These are phyloP conservation scores for Loris lydekkerianus DNA, from an alignment of 2,797 vertebrate genomes.

Conservation along the genomic window DNA sequence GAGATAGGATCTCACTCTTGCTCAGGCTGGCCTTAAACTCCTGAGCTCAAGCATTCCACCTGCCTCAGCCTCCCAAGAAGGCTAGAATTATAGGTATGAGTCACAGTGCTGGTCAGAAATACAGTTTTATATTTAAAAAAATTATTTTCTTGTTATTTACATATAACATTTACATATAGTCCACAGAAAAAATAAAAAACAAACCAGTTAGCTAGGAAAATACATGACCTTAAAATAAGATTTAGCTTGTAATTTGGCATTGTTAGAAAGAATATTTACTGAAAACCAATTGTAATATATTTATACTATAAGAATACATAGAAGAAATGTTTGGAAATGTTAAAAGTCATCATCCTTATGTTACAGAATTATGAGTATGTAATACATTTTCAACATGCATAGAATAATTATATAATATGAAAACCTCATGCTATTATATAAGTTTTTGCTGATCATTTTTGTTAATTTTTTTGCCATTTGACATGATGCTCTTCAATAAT, in stretches of 20 bases:
- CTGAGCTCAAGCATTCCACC: too few species aligned
- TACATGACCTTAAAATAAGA: neutral
- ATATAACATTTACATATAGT: neutral
- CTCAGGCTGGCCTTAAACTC: too few species aligned
- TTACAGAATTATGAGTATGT: neutral
- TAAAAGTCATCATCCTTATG: neutral
- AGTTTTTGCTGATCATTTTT: neutral
- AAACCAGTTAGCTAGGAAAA: neutral
- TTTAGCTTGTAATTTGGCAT: neutral
- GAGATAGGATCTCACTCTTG: too few species aligned
- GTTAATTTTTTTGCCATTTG: neutral
- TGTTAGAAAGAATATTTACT: neutral
- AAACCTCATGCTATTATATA: neutral
- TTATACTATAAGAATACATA: neutral
- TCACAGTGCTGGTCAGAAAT: neutral
- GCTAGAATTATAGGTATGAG: too few species aligned
- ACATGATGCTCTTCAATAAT: neutral
- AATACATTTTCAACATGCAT: neutral
- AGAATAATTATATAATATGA: neutral
- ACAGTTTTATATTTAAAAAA: neutral
- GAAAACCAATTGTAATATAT: neutral
- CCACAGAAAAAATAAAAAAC: neutral
- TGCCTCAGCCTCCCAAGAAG: too few species aligned
- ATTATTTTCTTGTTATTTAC: conserved; percentile 16
- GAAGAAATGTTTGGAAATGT: neutral